Evolutionary conservation across 2,113 vertebrate species (phyloP), one percentile per base, ranked within the genome.

Genomic region (Lutjanus erythropterus): DNA sequence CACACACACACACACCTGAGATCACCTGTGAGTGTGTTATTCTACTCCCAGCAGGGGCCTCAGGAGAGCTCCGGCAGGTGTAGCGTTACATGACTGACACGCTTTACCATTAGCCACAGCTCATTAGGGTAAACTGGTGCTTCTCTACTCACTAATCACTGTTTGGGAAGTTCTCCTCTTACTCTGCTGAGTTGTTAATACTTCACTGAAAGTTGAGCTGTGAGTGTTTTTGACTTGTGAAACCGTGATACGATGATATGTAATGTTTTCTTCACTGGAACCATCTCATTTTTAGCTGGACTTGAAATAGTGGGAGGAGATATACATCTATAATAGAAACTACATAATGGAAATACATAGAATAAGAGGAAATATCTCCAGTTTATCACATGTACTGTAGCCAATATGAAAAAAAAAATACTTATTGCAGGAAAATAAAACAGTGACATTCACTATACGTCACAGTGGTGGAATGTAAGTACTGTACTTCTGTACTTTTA

Each of bases 51-150:
- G 60, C 33, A 59, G 14, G 12, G 5, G 23, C 31, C 81, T 21
- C 47, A 0, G 71, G 84, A 68, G 80, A 73, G 47, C 71, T 64
- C 29, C 3, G 42, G 18, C 80, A 81, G 88, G 89, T 92, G 80
- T 89, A 49, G 11, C 3, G 1, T 90, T 90, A 81, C 92, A 33
- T 75, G 71, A 62, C 46, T 70, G 75, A 87, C 83, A 91, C 82
- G 66, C 70, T 78, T 88, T 67, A 72, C 41, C 74, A 72, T 83
- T 75, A 78, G 81, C 58, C 64, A 1, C 79, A 75, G 80, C 16
- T 87, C 74, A 65, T 88, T 81, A 76, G 46, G 15, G 59, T 61
- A 69, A 73, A 78, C 35, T 29, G 25, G 15, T 37, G 27, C 66
- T 25, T 61, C 75, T 64, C 67, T 35, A 31, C 59, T 49, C 15